Conservation (phyloP, 2,113 vertebrate genomes). For the Elaphurus davidianus region DNA sequence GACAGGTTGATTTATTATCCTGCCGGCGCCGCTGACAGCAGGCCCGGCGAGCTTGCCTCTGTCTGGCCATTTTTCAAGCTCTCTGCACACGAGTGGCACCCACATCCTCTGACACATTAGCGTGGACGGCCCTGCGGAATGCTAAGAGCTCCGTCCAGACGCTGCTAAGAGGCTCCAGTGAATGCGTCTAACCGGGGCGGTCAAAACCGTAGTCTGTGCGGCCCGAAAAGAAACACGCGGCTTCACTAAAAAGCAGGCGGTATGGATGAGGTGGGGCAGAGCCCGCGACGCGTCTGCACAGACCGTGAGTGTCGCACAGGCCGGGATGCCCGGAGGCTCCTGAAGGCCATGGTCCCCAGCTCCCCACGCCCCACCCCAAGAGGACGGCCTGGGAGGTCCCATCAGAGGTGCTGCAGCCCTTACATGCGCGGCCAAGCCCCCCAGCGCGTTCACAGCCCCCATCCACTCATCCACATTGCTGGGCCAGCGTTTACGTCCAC, state of each 20-base stretch:
- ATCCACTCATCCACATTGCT: fast-evolving
- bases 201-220: background rate
- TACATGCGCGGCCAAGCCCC: fast-evolving
- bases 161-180: background rate
- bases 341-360: background rate
- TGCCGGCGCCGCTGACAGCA: constrained; percentile 68
- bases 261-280: fast-evolving
- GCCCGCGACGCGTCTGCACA: background rate
- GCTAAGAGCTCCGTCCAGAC: constrained; percentile 56
- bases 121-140: constrained; percentile 65
- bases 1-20: constrained; percentile 81
- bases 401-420: fast-evolving
- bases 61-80: constrained; percentile 81
- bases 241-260: background rate
- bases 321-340: fast-evolving
- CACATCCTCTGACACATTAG: constrained; percentile 59
- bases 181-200: constrained; percentile 28
- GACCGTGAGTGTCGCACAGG: fast-evolving
- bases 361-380: fast-evolving
- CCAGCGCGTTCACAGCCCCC: fast-evolving
- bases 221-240: background rate
- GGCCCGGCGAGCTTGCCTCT: constrained; percentile 48
- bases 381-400: background rate
- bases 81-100: constrained; percentile 68
- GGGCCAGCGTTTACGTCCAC: fast-evolving